Evolutionary conservation across 2,888 invertebrate genomes (phyloP).

Genomic region (Ypsolopha sequella): DNA sequence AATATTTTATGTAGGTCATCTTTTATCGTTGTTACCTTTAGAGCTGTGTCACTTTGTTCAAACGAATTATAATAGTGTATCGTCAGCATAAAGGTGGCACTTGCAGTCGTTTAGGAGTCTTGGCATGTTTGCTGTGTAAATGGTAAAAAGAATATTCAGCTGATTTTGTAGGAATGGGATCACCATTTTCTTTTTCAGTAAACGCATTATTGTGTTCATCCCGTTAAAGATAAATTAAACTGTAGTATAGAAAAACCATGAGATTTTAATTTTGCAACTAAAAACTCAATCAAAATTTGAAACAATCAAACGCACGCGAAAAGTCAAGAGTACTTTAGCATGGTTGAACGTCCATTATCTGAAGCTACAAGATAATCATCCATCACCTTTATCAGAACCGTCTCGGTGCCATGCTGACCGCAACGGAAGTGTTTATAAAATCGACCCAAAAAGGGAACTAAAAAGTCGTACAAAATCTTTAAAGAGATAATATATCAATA

Average conservation of each 20-base stretch:
- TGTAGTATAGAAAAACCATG: background rate
- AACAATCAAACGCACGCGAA: background rate
- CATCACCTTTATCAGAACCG: background rate
- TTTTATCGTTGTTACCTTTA: background rate
- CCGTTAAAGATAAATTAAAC: background rate
- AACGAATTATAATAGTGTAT: background rate
- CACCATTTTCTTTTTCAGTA: background rate
- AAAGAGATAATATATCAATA: too few relatives aligned
- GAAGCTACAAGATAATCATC: background rate
- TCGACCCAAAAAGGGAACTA: too few relatives aligned
- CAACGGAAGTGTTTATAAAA: background rate
- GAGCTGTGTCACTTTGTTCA: background rate
- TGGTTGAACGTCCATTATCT: background rate
- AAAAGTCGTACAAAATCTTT: too few relatives aligned
- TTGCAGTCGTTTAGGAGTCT: background rate
- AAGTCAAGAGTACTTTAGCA: background rate
- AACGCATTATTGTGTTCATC: background rate
- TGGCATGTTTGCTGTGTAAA: background rate
- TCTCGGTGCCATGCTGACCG: background rate
- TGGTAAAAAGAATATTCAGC: background rate
- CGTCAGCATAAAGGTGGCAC: background rate
- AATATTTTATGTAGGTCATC: background rate
- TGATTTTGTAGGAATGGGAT: background rate
- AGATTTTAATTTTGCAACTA: background rate
- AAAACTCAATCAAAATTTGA: background rate